Conservation (phyloP, 2,888 invertebrate species). For the Poecilus cupreus region DNA sequence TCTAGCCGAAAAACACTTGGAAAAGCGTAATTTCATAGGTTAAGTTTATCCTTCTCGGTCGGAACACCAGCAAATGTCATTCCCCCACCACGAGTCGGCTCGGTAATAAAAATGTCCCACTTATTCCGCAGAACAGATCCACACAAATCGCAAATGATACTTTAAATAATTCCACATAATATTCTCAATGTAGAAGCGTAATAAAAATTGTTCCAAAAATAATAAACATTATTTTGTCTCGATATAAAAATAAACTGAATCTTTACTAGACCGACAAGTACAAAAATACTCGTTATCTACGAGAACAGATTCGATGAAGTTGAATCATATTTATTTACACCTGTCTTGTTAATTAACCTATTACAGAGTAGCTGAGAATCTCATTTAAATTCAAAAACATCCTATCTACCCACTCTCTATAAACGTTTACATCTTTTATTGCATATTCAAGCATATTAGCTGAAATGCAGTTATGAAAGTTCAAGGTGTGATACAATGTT, state of each 20-base stretch:
- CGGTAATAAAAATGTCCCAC: neutral
- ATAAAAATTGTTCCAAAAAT: slow-evolving; percentile 6
- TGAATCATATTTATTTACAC: neutral
- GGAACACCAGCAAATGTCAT: slow-evolving; percentile 25
- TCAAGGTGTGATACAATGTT: too few relatives aligned
- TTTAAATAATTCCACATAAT: neutral
- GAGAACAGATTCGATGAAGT: neutral
- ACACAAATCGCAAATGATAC: slow-evolving; percentile 6
- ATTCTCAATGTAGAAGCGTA: neutral
- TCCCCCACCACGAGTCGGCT: slow-evolving; percentile 1
- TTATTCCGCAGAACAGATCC: too few relatives aligned
- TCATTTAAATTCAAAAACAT: too few relatives aligned
- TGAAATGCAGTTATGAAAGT: too few relatives aligned
- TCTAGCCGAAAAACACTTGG: neutral
- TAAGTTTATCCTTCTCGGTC: slow-evolving; percentile 18
- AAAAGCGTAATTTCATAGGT: slow-evolving; percentile 15
- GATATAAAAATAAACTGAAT: neutral
- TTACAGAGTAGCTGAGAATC: slow-evolving; percentile 7
- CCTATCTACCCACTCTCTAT: too few relatives aligned
- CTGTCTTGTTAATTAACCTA: neutral
- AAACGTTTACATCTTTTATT: too few relatives aligned
- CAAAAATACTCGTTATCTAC: too few relatives aligned
- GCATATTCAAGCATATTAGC: too few relatives aligned
- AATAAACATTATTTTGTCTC: neutral
- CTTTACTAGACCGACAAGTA: neutral